A percentile compares a stretch with the other conserved stretches of the same genome.
Conservation (phyloP, 2,797 vertebrate genomes). For the Megaceryle alcyon region DNA sequence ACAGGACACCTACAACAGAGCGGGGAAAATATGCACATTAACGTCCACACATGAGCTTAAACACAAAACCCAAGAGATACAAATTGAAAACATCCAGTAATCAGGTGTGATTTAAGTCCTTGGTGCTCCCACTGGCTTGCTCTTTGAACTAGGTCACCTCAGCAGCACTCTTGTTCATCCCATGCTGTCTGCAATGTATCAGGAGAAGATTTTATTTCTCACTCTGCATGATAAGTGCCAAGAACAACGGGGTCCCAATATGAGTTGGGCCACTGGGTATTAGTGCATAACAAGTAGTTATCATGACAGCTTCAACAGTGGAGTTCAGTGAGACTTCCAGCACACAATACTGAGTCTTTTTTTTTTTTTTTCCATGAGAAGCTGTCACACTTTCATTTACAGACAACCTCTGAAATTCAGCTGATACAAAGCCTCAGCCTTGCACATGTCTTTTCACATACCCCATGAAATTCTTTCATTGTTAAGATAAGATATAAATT, state of each 20-base stretch:
- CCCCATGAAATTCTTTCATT: not conserved
- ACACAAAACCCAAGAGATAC: not conserved
- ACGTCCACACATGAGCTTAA: not conserved
- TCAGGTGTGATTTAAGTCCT: not conserved
- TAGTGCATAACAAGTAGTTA: not conserved
- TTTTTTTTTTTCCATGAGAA: not conserved
- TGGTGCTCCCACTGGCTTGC: not conserved
- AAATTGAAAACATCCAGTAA: not conserved
- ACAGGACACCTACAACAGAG: not conserved
- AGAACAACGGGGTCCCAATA: not conserved
- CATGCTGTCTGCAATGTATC: not conserved
- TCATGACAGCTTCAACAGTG: not conserved
- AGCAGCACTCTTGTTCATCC: not conserved
- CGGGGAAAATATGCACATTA: rapidly evolving
- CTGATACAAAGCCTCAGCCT: not conserved
- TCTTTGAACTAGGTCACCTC: not conserved
- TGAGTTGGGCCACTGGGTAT: not conserved
- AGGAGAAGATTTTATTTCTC: not conserved
- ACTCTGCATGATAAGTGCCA: not conserved
- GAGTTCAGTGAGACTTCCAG: not conserved
- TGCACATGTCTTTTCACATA: not conserved
- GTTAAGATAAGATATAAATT: not conserved
- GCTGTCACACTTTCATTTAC: not conserved
- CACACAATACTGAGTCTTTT: not conserved
- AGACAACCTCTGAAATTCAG: not conserved